Conservation (phyloP, 1,140 invertebrate genomes). For the Brachystomella parvula region DNA sequence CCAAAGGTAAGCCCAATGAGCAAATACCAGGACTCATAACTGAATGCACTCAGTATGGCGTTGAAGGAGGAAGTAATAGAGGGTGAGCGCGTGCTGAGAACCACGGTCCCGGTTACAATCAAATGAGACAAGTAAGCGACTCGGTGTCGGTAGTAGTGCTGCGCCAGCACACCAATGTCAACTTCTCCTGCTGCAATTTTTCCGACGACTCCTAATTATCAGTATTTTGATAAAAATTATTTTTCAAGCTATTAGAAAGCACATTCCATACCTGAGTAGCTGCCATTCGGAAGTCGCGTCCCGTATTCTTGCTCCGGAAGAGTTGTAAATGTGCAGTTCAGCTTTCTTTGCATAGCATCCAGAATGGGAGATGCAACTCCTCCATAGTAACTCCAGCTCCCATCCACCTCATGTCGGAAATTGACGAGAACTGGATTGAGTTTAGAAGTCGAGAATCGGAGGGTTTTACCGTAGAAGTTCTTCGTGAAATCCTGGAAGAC, state of each 20-base stretch:
- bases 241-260: no score
- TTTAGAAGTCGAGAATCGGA: not conserved
- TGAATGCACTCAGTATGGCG: no score
- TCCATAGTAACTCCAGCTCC: not conserved
- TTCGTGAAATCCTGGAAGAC: not conserved
- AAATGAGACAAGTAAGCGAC: not conserved
- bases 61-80: not conserved
- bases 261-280: not conserved
- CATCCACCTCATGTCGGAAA: not conserved
- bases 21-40: not conserved
- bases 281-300: not conserved
- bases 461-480: not conserved
- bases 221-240: no score
- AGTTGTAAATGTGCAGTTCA: not conserved
- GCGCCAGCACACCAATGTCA: not conserved
- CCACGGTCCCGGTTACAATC: not conserved
- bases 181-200: not conserved
- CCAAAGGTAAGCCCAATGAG: not conserved
- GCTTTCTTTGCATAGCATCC: not conserved
- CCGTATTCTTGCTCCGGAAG: not conserved
- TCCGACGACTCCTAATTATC: not conserved
- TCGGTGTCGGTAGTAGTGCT: not conserved
- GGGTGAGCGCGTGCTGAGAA: not conserved
- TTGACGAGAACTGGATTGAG: not conserved
- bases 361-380: not conserved